These are phyloP conservation scores for Euwallacea fornicatus DNA, from an alignment of 1,140 invertebrate genomes.

Conservation along the genomic window DNA sequence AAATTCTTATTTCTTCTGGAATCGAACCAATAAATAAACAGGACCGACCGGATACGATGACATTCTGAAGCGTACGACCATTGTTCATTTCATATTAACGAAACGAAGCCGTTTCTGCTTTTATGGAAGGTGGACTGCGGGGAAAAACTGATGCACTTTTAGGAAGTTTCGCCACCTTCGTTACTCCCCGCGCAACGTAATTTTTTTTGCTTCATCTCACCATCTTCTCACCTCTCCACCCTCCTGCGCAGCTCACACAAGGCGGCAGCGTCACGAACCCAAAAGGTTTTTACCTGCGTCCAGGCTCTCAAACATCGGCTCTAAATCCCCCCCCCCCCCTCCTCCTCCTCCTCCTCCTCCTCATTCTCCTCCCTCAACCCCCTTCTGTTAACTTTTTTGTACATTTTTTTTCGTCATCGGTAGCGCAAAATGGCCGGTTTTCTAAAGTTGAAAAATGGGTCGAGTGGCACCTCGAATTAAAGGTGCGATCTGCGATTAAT, in stretches of 20 bases:
- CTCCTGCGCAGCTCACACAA: neutral
- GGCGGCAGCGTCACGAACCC: constrained; percentile 11
- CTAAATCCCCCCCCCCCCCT: too few species aligned
- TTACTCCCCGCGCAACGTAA: neutral
- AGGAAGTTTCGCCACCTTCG: constrained; percentile 9
- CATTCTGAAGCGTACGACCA: constrained; percentile 49
- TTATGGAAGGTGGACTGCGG: constrained; percentile 39
- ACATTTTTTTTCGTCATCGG: too few species aligned
- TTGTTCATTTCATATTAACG: constrained; percentile 50
- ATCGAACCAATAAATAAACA: constrained; percentile 47
- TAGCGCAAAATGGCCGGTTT: neutral
- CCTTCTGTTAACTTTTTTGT: too few species aligned
- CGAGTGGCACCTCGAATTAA: too few species aligned
- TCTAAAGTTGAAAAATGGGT: too few species aligned
- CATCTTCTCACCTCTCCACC: neutral
- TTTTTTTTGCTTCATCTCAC: too few species aligned
- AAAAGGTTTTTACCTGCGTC: constrained; percentile 15
- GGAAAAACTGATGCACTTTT: neutral
- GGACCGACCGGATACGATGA: constrained; percentile 42
- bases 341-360: too few species aligned
- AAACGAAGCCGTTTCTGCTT: constrained; percentile 44
- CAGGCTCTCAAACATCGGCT: neutral
- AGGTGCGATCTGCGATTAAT: too few species aligned
- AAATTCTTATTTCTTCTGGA: constrained; percentile 48
- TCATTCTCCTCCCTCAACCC: too few species aligned